Percentiles rank a stretch among this genome's conserved stretches.
These are phyloP conservation scores for Mesoligia furuncula DNA, from an alignment of 2,888 invertebrate species.

Conservation along the genomic window DNA sequence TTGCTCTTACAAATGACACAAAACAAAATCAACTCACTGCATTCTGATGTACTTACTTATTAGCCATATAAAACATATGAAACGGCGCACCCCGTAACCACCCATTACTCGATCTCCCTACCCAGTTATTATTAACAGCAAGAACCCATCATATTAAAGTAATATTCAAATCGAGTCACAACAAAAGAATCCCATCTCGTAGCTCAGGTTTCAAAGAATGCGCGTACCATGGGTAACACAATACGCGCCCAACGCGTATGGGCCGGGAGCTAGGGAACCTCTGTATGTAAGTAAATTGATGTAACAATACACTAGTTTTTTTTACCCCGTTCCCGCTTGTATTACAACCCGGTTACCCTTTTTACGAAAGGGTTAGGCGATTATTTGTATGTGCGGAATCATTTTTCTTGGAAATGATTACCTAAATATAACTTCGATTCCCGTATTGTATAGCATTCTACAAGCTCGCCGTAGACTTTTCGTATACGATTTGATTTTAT, in stretches of 20 bases:
- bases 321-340: constrained; percentile 45
- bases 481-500: neutral
- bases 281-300: constrained; percentile 68
- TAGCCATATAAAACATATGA: constrained; percentile 56
- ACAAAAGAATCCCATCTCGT: constrained; percentile 86
- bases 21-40: constrained; percentile 10
- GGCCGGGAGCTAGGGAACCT: constrained; percentile 67
- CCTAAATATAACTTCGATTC: neutral
- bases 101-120: constrained; percentile 61
- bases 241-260: constrained; percentile 81
- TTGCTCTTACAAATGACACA: constrained; percentile 2
- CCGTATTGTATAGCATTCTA: neutral
- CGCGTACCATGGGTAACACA: constrained; percentile 85
- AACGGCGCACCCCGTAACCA: constrained; percentile 35
- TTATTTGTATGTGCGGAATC: neutral
- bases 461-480: neutral
- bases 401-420: neutral
- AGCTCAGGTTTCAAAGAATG: constrained; percentile 87
- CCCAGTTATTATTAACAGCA: constrained; percentile 76
- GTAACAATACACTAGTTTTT: constrained; percentile 69
- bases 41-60: constrained; percentile 33
- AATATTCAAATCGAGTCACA: constrained; percentile 87
- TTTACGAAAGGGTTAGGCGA: constrained; percentile 24
- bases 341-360: constrained; percentile 50
- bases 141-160: constrained; percentile 83